phyloP scores from a whole-genome alignment of 1,140 invertebrate genomes.

The Platorchestia sp. region DNA sequence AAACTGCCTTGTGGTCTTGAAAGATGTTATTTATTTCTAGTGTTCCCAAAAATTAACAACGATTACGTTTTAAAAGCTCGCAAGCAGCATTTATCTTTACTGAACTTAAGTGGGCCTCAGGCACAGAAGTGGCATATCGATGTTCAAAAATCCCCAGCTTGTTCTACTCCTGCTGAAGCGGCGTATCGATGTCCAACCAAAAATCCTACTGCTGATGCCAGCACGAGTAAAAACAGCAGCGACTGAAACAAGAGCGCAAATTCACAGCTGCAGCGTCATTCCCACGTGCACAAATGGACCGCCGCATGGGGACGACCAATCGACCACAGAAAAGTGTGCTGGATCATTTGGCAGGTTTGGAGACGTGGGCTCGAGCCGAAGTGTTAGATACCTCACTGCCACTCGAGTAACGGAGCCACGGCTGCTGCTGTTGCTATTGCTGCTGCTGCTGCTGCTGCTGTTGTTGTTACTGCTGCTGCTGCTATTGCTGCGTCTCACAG shows the following conservation, averaged over 20 bases:
- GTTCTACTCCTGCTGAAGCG: not conserved
- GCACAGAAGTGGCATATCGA: not conserved
- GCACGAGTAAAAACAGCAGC: not conserved
- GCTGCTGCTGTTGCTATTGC: not conserved
- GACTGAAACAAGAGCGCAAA: not conserved
- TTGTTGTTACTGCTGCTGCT: not conserved
- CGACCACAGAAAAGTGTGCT: conserved; percentile 14
- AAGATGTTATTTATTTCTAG: not conserved
- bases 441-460: not conserved
- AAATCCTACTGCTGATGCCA: not conserved
- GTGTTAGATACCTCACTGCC: not conserved
- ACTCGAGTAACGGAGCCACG: not conserved
- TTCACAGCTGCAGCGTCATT: not conserved
- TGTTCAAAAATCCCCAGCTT: not conserved
- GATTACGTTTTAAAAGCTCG: not conserved
- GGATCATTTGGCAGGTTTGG: conserved; percentile 37
- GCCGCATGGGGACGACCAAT: not conserved
- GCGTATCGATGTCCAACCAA: too few relatives aligned
- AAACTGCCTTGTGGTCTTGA: not conserved
- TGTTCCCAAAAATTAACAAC: not conserved
- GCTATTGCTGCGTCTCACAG: not conserved
- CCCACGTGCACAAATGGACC: conserved; percentile 37
- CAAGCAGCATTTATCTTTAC: not conserved
- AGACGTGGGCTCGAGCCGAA: not conserved
- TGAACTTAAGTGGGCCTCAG: not conserved